Evolutionary conservation across 1,140 invertebrate genomes (phyloP), one percentile per base, ranked within the genome.

Genomic region (Drosophila setifemur): DNA sequence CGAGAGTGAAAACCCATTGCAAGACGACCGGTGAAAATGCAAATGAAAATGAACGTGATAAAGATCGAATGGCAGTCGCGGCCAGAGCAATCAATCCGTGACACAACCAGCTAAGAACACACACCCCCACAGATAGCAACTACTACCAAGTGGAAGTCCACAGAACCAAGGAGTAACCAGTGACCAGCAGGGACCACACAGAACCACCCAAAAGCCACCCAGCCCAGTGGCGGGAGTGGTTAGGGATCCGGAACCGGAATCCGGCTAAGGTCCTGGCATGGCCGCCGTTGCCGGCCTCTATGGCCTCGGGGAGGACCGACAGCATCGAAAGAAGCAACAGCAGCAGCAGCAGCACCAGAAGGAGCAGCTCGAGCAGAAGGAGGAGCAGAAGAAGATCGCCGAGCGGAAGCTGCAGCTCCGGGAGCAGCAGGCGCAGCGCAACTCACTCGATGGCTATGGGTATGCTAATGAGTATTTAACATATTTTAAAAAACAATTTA

Each of bases 281-380:
- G 89, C 89, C 19, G 89, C 89, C 53, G 89, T 90, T 57, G 89
- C 89, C 39, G 89, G 89, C 53, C 79, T 90, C 4, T 90, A 90
- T 54, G 89, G 89, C 42, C 83, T 90, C 14, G 89, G 89, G 50
- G 89, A 90, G 60, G 89, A 90, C 78, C 88, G 89, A 25, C 88
- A 90, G 60, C 89, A 90, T 66, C 85, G 89, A 26, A 89, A 89
- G 44, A 90, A 90, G 39, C 87, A 90, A 45, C 89, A 90, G 21
- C 85, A 90, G 14, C 87, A 90, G 67, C 87, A 90, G 42, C 87
- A 88, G 42, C 89, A 90, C 33, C 89, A 90, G 19, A 73, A 76
- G 50, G 89, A 90, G 39, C 88, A 89, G 52, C 89, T 88, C 47
- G 86, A 90, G 63, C 88, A 90, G 28, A 90, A 90, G 68, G 88